Evolutionary conservation across 2,888 invertebrate genomes (phyloP), one percentile per base, ranked within the genome.

Genomic region (Tachystola acroxantha): DNA sequence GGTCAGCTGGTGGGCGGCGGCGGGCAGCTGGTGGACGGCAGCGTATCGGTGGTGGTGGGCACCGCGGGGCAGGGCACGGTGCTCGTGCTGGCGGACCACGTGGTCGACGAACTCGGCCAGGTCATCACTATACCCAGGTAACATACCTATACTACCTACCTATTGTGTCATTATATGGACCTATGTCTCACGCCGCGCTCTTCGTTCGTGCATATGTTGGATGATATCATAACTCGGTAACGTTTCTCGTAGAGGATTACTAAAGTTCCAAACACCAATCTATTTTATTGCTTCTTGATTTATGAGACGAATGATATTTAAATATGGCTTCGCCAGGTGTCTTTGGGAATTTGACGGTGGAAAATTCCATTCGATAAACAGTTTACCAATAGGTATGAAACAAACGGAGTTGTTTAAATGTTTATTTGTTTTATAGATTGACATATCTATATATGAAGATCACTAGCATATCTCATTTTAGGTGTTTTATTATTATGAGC

Each of bases 21-120:
- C 39, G 81, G 80, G 14, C 79, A 82, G 55, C 67, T 88, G 47
- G 86, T 87, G 49, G 86, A 87, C 37, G 88, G 85, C 52, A 88
- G 84, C 56, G 88, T 81, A 52, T 88, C 71, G 46, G 89, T 84
- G 68, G 88, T 76, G 60, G 86, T 82, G 57, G 88, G 64, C 56
- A 87, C 61, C 53, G 88, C 69, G 50, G 89, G 61, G 13, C 88
- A 70, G 64, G 89, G 64, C 38, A 92, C 93, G 3, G 93, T 93
- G 32, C 84, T 93, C 45, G 93, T 93, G 47, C 88, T 93, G 26
- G 91, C 92, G 2, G 92, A 93, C 66, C 88, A 92, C 52, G 91
- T 92, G 27, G 91, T 92, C 37, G 92, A 93, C 46, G 92, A 92
- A 68, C 89, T 91, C 26, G 89, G 89, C 20, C 89, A 90, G 49